phyloP scores from a whole-genome alignment of 2,113 vertebrate genomes.

The pig (Sus scrofa) region DNA sequence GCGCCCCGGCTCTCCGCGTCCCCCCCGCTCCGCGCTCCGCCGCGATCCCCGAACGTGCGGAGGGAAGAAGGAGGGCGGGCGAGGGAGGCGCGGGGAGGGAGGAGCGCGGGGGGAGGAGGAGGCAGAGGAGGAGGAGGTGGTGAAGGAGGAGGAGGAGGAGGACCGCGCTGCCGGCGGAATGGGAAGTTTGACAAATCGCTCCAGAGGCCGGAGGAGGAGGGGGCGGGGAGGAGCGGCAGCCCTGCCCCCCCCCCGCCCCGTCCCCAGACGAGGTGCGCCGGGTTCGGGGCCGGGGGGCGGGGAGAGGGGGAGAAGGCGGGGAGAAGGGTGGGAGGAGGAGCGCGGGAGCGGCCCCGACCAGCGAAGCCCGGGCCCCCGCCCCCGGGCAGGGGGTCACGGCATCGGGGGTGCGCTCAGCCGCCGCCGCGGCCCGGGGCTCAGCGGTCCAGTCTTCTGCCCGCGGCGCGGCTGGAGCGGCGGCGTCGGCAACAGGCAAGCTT shows the following conservation, averaged over 20 bases:
- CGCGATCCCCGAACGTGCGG: constrained; percentile 88
- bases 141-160: constrained; percentile 79
- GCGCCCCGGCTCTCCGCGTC: constrained; percentile 85
- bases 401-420: constrained; percentile 72
- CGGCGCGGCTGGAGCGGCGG: constrained; percentile 90
- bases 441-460: constrained; percentile 84
- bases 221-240: constrained; percentile 82
- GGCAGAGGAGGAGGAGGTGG: constrained; percentile 68
- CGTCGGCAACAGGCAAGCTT: constrained; percentile 96
- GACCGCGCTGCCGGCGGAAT: constrained; percentile 85
- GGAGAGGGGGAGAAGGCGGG: constrained; percentile 73
- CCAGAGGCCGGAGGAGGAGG: constrained; percentile 85
- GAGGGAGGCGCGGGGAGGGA: constrained; percentile 79
- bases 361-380: constrained; percentile 81
- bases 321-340: constrained; percentile 66
- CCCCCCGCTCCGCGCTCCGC: constrained; percentile 86
- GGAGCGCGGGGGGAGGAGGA: constrained; percentile 76
- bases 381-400: constrained; percentile 78
- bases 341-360: constrained; percentile 79
- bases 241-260: constrained; percentile 76
- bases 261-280: constrained; percentile 78
- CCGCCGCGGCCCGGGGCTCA: constrained; percentile 85
- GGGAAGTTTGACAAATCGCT: constrained; percentile 89
- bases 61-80: constrained; percentile 83
- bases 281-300: constrained; percentile 79